Conservation (phyloP, 2,888 invertebrate species). For the Clostera curtula region DNA sequence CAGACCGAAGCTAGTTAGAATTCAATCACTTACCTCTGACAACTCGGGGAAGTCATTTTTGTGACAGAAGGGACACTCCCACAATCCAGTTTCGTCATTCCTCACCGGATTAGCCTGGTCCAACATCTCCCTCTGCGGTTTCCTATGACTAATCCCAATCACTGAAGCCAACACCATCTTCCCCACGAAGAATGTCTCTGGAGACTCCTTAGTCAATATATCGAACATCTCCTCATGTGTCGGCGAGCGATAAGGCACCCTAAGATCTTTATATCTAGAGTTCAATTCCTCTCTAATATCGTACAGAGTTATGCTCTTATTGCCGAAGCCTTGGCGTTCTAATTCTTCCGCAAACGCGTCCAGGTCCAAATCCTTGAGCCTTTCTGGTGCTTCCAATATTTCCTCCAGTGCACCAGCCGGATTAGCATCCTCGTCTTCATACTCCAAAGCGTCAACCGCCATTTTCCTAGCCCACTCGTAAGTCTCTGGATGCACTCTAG, state of each 20-base stretch:
- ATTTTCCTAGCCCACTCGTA: constrained; percentile 99
- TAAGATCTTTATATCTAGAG: constrained; percentile 92
- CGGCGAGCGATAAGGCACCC: constrained; percentile 84
- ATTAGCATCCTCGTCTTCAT: constrained; percentile 97
- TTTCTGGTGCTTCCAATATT: constrained; percentile 95
- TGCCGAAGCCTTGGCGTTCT: constrained; percentile 91
- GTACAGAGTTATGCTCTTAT: constrained; percentile 95
- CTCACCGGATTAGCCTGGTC: constrained; percentile 97
- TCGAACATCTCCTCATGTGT: constrained; percentile 94
- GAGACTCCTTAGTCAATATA: constrained; percentile 96
- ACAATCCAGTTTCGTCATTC: constrained; percentile 94
- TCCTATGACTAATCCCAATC: constrained; percentile 86
- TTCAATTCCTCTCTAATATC: constrained; percentile 97
- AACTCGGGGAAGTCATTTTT: constrained; percentile 97
- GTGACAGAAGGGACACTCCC: constrained; percentile 98
- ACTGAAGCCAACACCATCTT: constrained; percentile 91
- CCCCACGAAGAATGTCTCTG: constrained; percentile 92
- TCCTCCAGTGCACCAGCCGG: constrained; percentile 98
- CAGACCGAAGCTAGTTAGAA: too few relatives aligned
- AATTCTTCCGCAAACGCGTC: constrained; percentile 99
- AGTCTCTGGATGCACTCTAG: constrained; percentile 98
- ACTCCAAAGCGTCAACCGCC: constrained; percentile 99
- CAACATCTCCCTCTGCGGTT: constrained; percentile 93
- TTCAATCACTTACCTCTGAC: constrained; percentile 77
- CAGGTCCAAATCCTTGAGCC: constrained; percentile 95